Percentiles rank a stretch among this genome's conserved stretches.
Conservation (phyloP, 2,113 vertebrate genomes). For the Garra rufa region DNA sequence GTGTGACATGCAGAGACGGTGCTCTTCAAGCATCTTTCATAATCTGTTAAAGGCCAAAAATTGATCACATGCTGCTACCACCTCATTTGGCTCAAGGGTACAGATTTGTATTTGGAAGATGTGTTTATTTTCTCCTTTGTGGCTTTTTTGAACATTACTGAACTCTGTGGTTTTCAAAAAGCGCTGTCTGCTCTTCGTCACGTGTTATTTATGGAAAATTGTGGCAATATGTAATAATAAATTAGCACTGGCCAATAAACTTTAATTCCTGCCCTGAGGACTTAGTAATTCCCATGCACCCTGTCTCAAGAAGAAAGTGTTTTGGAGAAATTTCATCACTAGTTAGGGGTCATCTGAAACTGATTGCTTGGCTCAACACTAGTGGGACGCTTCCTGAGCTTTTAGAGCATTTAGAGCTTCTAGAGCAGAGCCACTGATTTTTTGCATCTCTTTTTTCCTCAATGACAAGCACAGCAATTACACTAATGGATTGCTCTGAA, state of each 20-base stretch:
- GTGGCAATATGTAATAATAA: neutral
- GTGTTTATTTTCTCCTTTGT: neutral
- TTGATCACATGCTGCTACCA: neutral
- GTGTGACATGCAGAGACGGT: neutral
- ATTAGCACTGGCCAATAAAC: conserved; percentile 7
- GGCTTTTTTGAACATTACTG: neutral
- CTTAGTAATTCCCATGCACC: neutral
- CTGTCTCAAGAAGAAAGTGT: neutral
- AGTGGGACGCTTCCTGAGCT: neutral
- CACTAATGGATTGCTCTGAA: neutral
- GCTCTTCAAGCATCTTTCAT: neutral
- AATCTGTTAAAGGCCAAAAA: neutral
- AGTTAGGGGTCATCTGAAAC: neutral
- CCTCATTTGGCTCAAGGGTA: neutral
- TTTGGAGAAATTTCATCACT: neutral
- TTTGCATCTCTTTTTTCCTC: neutral
- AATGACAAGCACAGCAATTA: conserved; percentile 15
- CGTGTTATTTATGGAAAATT: neutral
- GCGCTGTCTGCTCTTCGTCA: neutral
- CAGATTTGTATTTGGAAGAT: neutral
- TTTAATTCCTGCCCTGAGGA: conserved; percentile 1
- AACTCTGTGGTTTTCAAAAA: neutral
- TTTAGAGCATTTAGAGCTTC: neutral
- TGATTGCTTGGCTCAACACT: neutral
- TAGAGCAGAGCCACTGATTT: neutral